Base-by-base conservation (phyloP, 92 coral and sea anemone genomes). In the Epizoanthus rinbou region DNA sequence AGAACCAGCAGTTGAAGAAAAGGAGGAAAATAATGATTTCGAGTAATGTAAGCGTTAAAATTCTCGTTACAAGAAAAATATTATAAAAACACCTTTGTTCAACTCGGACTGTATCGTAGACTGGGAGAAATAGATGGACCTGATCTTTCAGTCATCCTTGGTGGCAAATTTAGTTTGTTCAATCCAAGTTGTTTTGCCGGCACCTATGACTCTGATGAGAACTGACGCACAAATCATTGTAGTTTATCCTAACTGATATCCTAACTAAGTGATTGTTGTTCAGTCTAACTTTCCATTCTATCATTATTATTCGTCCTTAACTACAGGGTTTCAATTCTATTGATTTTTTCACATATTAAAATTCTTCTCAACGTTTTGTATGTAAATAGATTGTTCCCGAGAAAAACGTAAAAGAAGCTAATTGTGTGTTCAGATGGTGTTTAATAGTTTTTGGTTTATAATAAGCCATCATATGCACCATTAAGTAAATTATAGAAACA, bases 351-450 rank as follows among this genome's bases (percentile, higher is more conserved):
- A 37, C 43, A 37, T 37, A 37, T 37, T 37, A 37, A 37, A 37
- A 37, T 37, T 37, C 43, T 37, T 37, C 5, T 37, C 43, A 37
- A 37, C 43, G 76, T 45, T 71, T 24, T 11, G 35, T 71, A 19
- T 1, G 25, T 37, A 15, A 14, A 17, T 19, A 21, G 64, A 62
- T 22, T n/a, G 24, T 60, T 78, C 25, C 23, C 37, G 39, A 33
- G 21, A 28, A 67, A 37, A 16, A 67, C 31, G 62, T 41, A 78
- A 60, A 39, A 67, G 67, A 22, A 33, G 39, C 16, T 2, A 50
- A 60, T 57, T 78, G 58, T 78, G 71, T 60, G 72, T 57, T 60
- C 72, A 78, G 82, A 62, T 62, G 82, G 8, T 41, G 28, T 78
- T 78, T n/a, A 43, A 78, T 60, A 7, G 35, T 62, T 78, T 65